These are phyloP conservation scores for Taenioides sp. DNA, from an alignment of 2,797 vertebrate genomes.

Conservation along the genomic window DNA sequence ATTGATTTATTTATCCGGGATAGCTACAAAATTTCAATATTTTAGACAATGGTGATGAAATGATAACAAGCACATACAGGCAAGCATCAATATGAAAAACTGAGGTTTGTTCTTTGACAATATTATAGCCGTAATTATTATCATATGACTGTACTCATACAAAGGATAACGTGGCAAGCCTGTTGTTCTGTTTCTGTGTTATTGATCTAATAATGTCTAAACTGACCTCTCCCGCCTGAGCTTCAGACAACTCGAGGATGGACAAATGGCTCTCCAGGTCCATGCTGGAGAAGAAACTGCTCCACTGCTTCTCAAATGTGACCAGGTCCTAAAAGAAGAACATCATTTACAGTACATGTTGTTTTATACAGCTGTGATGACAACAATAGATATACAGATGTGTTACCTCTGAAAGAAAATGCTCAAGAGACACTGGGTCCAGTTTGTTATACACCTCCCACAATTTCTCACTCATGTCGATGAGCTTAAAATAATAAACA, in stretches of 20 bases:
- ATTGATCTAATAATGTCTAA: not conserved
- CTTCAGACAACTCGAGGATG: slow-evolving; percentile 92
- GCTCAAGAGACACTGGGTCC: slow-evolving; percentile 89
- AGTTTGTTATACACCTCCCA: slow-evolving; percentile 91
- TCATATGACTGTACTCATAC: not conserved
- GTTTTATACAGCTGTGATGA: not conserved
- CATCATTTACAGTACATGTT: not conserved
- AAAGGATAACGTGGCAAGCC: not conserved
- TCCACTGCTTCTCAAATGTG: slow-evolving; percentile 92
- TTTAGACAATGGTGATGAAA: not conserved
- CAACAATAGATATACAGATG: slow-evolving; percentile 3
- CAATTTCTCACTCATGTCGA: slow-evolving; percentile 90
- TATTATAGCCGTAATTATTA: not conserved
- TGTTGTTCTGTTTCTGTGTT: not conserved
- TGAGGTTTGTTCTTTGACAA: not conserved
- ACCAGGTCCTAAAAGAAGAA: slow-evolving; percentile 81
- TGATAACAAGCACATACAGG: not conserved
- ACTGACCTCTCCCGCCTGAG: slow-evolving; percentile 91
- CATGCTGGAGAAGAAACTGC: slow-evolving; percentile 88
- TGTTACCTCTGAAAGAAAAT: slow-evolving; percentile 86
- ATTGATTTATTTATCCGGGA: not conserved
- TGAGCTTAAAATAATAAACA: slow-evolving; percentile 76
- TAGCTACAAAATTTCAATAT: not conserved
- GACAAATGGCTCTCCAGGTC: slow-evolving; percentile 92
- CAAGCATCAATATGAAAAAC: not conserved